Evolutionary conservation across 2,113 vertebrate genomes (phyloP).

Genomic region (Elgaria multicarinata): DNA sequence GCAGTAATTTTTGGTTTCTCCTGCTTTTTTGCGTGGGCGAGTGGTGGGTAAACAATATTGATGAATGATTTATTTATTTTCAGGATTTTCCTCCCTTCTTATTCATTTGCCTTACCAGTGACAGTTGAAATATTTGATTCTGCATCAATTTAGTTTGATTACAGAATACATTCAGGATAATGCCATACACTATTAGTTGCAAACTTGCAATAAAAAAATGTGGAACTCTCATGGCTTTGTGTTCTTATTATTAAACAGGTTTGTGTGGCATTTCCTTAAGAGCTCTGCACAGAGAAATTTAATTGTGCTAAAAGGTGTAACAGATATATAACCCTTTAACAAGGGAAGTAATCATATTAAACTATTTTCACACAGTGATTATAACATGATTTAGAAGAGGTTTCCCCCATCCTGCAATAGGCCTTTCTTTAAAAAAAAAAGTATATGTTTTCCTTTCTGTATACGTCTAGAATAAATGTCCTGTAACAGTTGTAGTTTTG

Average conservation of each 20-base stretch:
- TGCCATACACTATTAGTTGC: conserved; percentile 44
- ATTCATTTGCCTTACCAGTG: conserved; percentile 58
- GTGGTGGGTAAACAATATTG: conserved; percentile 59
- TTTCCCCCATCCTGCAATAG: background rate
- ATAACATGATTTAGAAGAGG: conserved; percentile 50
- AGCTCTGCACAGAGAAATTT: conserved; percentile 7
- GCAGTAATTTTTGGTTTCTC: conserved; percentile 71
- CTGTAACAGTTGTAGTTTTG: conserved; percentile 32
- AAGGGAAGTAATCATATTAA: conserved; percentile 18
- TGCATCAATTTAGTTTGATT: conserved; percentile 62
- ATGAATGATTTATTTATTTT: conserved; percentile 62
- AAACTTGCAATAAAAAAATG: conserved; percentile 3
- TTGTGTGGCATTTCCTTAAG: conserved; percentile 38
- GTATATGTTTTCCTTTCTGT: background rate
- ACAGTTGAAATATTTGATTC: conserved; percentile 77
- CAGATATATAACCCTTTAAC: conserved; percentile 32
- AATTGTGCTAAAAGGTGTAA: conserved; percentile 18
- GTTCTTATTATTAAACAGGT: conserved; percentile 6
- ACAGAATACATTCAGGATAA: conserved; percentile 52
- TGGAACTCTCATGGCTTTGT: conserved; percentile 11
- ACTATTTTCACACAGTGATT: conserved; percentile 15
- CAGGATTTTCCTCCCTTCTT: conserved; percentile 39
- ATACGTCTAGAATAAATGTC: background rate
- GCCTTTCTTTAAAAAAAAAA: conserved; percentile 36
- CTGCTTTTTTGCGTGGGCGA: conserved; percentile 30